Percentiles rank a stretch among this genome's conserved stretches.
Conservation (phyloP, 2,113 vertebrate genomes). For the Albula glossodonta region DNA sequence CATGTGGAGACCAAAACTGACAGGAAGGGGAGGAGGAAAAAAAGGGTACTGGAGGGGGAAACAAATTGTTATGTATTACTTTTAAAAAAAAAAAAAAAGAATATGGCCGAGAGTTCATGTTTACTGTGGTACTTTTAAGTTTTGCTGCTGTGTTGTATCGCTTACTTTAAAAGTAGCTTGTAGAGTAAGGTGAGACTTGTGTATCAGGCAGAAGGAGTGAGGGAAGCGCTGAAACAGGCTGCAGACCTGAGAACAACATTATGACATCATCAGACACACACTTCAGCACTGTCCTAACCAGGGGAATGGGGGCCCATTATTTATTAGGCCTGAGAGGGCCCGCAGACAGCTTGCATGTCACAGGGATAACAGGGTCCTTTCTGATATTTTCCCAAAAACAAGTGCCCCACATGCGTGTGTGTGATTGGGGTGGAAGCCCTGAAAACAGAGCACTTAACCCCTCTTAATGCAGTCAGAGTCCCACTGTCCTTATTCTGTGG, state of each 20-base stretch:
- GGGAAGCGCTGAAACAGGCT: slow-evolving; percentile 9
- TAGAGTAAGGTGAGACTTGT: neutral
- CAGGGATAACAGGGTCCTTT: neutral
- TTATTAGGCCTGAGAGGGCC: neutral
- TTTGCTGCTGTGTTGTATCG: slow-evolving; percentile 19
- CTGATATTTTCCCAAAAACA: neutral
- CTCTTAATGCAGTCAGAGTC: neutral
- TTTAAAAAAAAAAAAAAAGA: slow-evolving; percentile 4
- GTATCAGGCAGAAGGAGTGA: neutral
- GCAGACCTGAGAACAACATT: slow-evolving; percentile 1
- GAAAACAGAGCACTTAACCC: neutral
- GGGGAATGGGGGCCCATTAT: neutral
- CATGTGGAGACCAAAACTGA: neutral
- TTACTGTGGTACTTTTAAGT: slow-evolving; percentile 17
- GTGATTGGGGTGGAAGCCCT: neutral
- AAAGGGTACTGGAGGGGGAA: neutral
- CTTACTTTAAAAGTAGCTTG: slow-evolving; percentile 16
- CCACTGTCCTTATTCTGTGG: neutral
- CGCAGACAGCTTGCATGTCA: neutral
- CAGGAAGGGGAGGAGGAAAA: neutral
- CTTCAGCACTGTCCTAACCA: neutral
- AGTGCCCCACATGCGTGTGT: neutral
- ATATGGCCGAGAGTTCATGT: slow-evolving; percentile 19
- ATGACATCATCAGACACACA: neutral
- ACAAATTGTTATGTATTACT: slow-evolving; percentile 12